Evolutionary conservation across 2,888 invertebrate species (phyloP), one percentile per base, ranked within the genome.

Genomic region (Lasioglossum morio): DNA sequence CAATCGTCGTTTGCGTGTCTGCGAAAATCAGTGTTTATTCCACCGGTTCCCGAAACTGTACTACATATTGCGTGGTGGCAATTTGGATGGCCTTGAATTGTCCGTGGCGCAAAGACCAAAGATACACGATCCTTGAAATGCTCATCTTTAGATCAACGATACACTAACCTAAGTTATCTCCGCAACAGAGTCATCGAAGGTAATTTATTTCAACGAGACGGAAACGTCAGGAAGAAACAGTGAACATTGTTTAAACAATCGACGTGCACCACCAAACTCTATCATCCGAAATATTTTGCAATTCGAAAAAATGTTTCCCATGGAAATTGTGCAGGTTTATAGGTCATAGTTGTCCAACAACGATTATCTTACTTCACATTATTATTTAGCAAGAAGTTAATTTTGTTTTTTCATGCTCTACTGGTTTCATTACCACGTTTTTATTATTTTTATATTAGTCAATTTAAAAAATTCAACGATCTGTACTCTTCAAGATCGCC

Each of bases 191-290:
- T 66, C 66, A 63, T 23, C 30, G 66, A 57, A 8, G 75, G 19
- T 69, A 74, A 77, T 37, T 34, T 34, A 30, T 66, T 66, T 66
- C 66, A 66, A 23, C 60, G 34, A 66, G 30, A 23, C 34, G 34
- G 23, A 34, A 66, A 34, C 34, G 66, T 23, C 19, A 19, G 19
- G 19, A 66, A 16, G 19, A 66, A 23, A 30, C 7, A 66, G 23
- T 19, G 19, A 34, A 34, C 8, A 66, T 66, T 34, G 23, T 66
- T 63, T 63, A 16, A 30, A 63, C 63, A 30, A 63, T 63, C 63
- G 16, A 30, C 7, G 7, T 30, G 63, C 30, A 30, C 30, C 16
- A 7, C 63, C 27, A 30, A 63, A 7, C 63, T 63, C 63, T 30
- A 30, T 63, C 63, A 30, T 30, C 30, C 30, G 30, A 30, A 63